Evolutionary conservation across 1,140 invertebrate genomes (phyloP), one percentile per base, ranked within the genome.

Genomic region (Conus ventricosus): DNA sequence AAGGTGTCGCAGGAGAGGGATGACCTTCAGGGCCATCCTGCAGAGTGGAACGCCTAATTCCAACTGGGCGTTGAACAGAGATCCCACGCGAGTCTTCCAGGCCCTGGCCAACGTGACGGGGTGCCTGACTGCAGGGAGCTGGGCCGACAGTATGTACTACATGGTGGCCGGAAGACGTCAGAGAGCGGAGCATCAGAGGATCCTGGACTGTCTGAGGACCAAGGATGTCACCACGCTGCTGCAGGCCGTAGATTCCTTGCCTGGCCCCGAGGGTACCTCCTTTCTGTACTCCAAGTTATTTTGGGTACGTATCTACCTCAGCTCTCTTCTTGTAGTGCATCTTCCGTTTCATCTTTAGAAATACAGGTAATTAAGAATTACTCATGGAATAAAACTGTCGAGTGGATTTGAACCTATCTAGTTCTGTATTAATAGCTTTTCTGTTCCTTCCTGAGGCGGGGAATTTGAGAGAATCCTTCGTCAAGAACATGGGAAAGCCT

Each of bases 31-130:
- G 90, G 96, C 96, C 13, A 96, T 97, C 53, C 90, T 97, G 90
- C 96, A 97, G 93, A 96, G 96, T 88, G 96, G 96, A 4, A 93
- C 95, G 0, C 96, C 96, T 8, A 95, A 98, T 13, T 97, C 97
- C 0, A 97, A 98, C 0, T 99, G 99, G 99, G 98, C 97, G 6
- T 96, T 98, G 89, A 97, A 98, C 90, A 96, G 97, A 4, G 96
- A 97, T 60, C 80, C 87, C 6, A 5, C 6, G 8, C 3, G 6
- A 5, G n/a, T 11, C 4, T 55, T 88, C 17, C n/a, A 75, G 51
- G 51, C 17, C 6, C 54, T 87, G 53, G 85, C 85, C 85, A 57
- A 78, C 20, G 20, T 5, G 15, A 57, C 54, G n/a, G 85, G 85
- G 4, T 87, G 85, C 27, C 5, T 83, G 81, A 53, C 11, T 15